Base-by-base conservation (phyloP, 2,113 vertebrate genomes). In the Cariama cristata region DNA sequence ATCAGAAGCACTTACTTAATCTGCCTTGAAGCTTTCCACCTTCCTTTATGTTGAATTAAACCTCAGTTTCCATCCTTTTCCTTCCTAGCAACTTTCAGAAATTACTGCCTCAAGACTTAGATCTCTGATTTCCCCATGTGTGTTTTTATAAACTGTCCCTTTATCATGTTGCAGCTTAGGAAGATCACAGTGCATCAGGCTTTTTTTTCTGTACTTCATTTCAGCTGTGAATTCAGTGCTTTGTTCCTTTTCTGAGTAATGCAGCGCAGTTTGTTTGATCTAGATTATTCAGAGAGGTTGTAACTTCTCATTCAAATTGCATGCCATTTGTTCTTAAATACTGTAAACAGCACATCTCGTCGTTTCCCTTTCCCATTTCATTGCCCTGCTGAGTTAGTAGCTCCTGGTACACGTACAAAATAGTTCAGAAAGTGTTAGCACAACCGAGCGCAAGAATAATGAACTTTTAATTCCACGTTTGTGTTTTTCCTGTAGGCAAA, bases 401-500 rank as follows among this genome's bases (percentile, higher is more conserved):
- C 50, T 76, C 60, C 52, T 38, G 30, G 23, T 67, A 5, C 27
- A 3, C 2, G 0, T 27, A n/a, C 28, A 49, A 11, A 56, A 47
- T 66, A 74, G 40, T 94, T 86, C 76, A 60, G 53, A 30, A 80
- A 86, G 52, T 6, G 47, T 60, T 60, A 49, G 40, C 28, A 35
- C 35, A 11, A 27, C 50, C n/a, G 18, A 66, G 50, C 17, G 5
- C 8, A 47, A 73, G 42, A 63, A 38, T 76, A 42, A 76, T 13
- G 66, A 88, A 75, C 89, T 30, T 84, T 42, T 45, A 86, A 79
- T 93, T 68, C 72, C 82, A 3, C 79, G 2, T 73, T 73, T 90
- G 82, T 89, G 71, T 97, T 90, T 90, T 83, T 56, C 80, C 88
- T 87, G 73, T 62, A 99, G 99, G 99, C 99, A 6, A 98, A 99